These are phyloP conservation scores for Shinisaurus crocodilurus DNA, from an alignment of 2,113 vertebrate species.

Conservation along the genomic window DNA sequence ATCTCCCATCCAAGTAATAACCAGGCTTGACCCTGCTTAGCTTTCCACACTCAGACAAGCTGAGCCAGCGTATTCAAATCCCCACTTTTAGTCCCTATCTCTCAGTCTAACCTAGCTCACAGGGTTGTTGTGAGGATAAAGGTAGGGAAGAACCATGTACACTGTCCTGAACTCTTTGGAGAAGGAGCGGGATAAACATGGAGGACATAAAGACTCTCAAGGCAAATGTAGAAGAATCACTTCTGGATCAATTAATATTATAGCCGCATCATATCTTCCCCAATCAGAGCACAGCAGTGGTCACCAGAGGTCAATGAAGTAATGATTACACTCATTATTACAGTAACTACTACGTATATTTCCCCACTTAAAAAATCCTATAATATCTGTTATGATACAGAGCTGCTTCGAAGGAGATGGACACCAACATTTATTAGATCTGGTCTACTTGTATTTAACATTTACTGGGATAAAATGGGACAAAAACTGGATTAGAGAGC, in stretches of 20 bases:
- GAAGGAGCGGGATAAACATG: background rate
- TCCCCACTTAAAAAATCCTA: accelerated
- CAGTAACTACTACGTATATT: background rate
- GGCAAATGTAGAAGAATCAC: background rate
- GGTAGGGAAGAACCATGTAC: background rate
- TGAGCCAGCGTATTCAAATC: too few relatives aligned
- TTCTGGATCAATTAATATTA: background rate
- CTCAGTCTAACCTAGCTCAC: background rate
- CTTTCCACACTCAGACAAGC: too few relatives aligned
- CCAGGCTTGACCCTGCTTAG: too few relatives aligned
- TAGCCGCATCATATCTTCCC: background rate
- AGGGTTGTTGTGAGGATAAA: background rate
- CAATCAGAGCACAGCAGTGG: background rate
- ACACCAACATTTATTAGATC: accelerated
- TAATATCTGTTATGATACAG: background rate
- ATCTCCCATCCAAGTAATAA: too few relatives aligned
- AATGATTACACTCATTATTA: background rate
- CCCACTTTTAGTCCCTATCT: too few relatives aligned
- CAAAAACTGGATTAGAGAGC: too few relatives aligned
- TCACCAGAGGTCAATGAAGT: background rate
- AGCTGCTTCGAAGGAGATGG: background rate
- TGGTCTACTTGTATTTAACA: accelerated
- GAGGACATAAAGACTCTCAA: background rate
- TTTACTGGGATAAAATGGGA: background rate
- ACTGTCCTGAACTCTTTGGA: background rate